These are phyloP conservation scores for Bugulina stolonifera DNA, from an alignment of 2,888 invertebrate species.

Conservation along the genomic window DNA sequence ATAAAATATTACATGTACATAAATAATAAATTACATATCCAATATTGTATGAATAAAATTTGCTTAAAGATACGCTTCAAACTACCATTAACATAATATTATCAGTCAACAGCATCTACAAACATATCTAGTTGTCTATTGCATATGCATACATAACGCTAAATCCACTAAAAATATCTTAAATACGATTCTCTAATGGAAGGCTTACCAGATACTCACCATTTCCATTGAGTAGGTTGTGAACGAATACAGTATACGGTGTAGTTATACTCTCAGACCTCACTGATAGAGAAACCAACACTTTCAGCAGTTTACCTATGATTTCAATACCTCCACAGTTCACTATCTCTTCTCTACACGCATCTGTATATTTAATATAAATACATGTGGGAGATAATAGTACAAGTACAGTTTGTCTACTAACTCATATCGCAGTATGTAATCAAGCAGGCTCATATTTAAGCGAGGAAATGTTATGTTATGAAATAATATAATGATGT, in stretches of 20 bases:
- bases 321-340: not conserved
- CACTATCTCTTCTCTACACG: conserved; percentile 9
- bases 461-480: too few species aligned
- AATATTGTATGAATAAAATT: too few species aligned
- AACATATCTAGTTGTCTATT: not conserved
- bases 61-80: not conserved
- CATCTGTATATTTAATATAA: too few species aligned
- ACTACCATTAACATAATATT: not conserved
- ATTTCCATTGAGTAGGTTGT: conserved; percentile 26
- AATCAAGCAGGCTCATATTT: too few species aligned
- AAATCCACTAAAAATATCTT: too few species aligned
- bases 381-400: too few species aligned
- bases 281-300: not conserved
- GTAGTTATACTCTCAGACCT: not conserved
- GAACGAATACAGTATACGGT: not conserved
- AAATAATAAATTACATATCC: too few species aligned
- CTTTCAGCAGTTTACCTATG: not conserved
- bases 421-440: too few species aligned
- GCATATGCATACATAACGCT: too few species aligned
- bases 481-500: too few species aligned
- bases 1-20: not conserved
- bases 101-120: not conserved
- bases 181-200: too few species aligned
- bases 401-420: too few species aligned
- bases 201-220: not conserved